These are phyloP conservation scores for Tanypteryx hageni DNA, from an alignment of 2,888 invertebrate species.

Conservation along the genomic window DNA sequence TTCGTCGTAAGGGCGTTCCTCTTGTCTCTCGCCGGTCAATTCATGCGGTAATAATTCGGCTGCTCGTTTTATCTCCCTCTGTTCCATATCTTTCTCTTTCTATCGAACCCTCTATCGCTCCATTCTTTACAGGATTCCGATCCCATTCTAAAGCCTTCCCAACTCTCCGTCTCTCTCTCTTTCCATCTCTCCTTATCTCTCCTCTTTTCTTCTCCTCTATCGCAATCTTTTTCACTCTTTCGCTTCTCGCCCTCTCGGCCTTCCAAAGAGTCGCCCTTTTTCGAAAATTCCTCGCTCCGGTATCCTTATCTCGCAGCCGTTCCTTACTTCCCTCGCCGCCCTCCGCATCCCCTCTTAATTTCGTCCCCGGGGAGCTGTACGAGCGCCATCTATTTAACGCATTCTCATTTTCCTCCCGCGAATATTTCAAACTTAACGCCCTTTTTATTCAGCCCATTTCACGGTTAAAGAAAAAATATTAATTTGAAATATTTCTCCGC, in stretches of 20 bases:
- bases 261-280: background rate
- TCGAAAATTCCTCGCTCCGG: background rate
- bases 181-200: no score
- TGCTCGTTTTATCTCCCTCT: no score
- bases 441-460: conserved; percentile 25
- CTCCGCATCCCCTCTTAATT: conserved; percentile 26
- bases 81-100: no score
- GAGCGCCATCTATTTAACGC: background rate
- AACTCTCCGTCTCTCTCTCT: no score
- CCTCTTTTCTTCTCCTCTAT: no score
- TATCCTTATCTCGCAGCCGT: background rate
- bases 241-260: background rate
- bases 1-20: no score
- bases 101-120: no score
- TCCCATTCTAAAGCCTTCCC: no score
- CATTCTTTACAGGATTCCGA: no score
- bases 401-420: conserved; percentile 7
- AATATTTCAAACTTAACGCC: conserved; percentile 45
- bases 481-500: conserved; percentile 47
- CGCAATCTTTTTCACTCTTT: no score
- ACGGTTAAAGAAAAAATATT: background rate
- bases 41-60: no score
- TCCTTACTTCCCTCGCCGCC: background rate
- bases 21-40: no score
- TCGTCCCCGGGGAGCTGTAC: conserved; percentile 8